phyloP scores from a whole-genome alignment of 2,113 vertebrate genomes.

The cattle (Bos taurus) region ARS-UCD2.0 NC_037330.1:15500501-15501000 shows the following conservation, averaged over 20 bases:
- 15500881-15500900: not conserved
- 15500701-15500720: not conserved
- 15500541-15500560: not conserved
- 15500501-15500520: not conserved
- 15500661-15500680: not conserved
- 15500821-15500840: not conserved
- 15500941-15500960: not conserved
- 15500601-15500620: not conserved
- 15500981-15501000: not conserved
- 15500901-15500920: not conserved
- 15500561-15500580: not conserved
- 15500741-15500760: not conserved
- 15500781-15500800: not conserved
- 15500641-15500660: not conserved
- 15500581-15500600: not conserved
- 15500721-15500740: not conserved
- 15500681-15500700: not conserved
- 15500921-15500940: not conserved
- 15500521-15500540: not conserved
- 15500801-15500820: not conserved
- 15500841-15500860: not conserved
- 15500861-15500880: not conserved
- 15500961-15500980: not conserved
- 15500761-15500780: not conserved
- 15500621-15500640: not conserved